Percentiles rank a stretch among this genome's conserved stretches.
Conservation (phyloP, 2,113 vertebrate species). For the Chionis minor region DNA sequence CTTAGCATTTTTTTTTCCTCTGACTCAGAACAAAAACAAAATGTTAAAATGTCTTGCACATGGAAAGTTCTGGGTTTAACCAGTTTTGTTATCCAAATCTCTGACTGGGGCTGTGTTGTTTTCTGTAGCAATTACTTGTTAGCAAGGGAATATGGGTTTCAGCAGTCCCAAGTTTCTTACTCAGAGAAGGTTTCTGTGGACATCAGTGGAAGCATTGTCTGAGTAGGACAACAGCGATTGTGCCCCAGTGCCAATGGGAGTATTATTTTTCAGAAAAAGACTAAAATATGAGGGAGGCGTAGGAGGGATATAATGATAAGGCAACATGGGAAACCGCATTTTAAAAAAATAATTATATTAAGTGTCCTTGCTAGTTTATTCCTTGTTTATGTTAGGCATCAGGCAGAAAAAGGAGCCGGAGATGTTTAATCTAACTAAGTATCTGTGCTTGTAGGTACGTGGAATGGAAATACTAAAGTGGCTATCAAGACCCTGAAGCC, state of each 20-base stretch:
- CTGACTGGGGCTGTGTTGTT: background rate
- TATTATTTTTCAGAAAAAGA: background rate
- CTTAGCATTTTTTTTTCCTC: background rate
- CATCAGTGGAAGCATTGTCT: slow-evolving; percentile 12
- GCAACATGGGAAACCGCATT: background rate
- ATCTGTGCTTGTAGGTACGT: slow-evolving; percentile 82
- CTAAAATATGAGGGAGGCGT: background rate
- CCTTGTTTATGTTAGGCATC: background rate
- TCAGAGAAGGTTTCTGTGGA: slow-evolving; percentile 5
- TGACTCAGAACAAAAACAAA: background rate
- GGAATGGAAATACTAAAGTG: slow-evolving; percentile 99
- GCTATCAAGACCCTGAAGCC: slow-evolving; percentile 98
- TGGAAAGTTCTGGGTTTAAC: background rate
- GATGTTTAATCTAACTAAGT: slow-evolving; percentile 38
- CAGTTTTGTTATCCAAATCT: background rate
- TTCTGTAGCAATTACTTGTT: background rate
- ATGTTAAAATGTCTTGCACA: background rate
- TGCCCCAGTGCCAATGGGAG: background rate
- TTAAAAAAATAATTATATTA: background rate
- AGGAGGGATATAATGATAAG: background rate
- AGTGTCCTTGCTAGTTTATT: background rate
- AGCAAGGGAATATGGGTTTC: background rate
- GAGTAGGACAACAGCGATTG: background rate
- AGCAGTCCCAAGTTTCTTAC: background rate
- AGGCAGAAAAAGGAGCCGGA: background rate